These are phyloP conservation scores for Tinamus major DNA, from an alignment of 2,797 vertebrate species.

Conservation along the genomic window DNA sequence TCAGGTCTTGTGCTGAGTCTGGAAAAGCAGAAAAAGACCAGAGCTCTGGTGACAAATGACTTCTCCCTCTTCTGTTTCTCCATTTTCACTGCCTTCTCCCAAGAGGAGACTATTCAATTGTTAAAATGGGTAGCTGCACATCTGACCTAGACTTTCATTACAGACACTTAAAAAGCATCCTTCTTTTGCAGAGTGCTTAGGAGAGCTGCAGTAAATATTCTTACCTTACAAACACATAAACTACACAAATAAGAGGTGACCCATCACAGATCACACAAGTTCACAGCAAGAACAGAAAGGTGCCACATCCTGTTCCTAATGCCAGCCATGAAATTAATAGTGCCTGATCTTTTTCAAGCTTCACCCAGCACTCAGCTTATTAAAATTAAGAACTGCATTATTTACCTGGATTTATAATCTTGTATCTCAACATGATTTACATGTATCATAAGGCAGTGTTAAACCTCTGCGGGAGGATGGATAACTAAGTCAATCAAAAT, in stretches of 20 bases:
- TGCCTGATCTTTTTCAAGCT: background rate
- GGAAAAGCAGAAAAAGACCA: background rate
- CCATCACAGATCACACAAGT: background rate
- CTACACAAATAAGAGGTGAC: background rate
- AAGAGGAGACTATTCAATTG: background rate
- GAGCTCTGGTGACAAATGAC: background rate
- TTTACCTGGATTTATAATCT: background rate
- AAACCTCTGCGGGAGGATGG: background rate
- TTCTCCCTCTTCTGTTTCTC: background rate
- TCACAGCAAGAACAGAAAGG: background rate
- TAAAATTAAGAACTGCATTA: background rate
- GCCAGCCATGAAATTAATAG: background rate
- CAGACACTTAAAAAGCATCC: background rate
- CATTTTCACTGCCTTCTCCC: background rate
- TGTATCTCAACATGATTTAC: background rate
- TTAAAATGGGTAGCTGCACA: background rate
- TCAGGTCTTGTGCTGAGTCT: background rate
- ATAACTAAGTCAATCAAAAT: background rate
- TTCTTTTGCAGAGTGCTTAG: background rate
- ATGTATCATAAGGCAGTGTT: background rate
- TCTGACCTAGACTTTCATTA: background rate
- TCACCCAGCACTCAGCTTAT: background rate
- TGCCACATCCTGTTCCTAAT: accelerated
- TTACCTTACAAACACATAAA: background rate
- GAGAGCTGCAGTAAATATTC: background rate